Evolutionary conservation across 2,888 invertebrate species (phyloP).

Genomic region (Mimas tiliae): DNA sequence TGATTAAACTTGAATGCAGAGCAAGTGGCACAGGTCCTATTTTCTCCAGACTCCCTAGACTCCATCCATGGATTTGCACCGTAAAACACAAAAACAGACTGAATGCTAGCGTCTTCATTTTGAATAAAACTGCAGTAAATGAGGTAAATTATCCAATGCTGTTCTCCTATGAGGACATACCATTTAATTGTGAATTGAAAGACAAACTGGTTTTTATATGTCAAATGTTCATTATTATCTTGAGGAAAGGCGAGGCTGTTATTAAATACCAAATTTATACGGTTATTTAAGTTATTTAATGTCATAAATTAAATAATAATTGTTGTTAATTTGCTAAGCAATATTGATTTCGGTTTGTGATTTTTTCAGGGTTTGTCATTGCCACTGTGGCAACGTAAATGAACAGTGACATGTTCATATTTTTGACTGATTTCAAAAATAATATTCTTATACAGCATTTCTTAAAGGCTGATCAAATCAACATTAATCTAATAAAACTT

Average conservation of each 20-base stretch:
- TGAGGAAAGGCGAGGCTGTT: slow-evolving; percentile 9
- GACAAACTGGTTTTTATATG: background rate
- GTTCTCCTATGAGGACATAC: slow-evolving; percentile 14
- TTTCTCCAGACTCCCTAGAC: slow-evolving; percentile 65
- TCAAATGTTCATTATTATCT: slow-evolving; percentile 17
- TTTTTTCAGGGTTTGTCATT: background rate
- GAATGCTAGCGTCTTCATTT: slow-evolving; percentile 37
- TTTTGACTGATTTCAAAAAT: too few species aligned
- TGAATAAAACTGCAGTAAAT: slow-evolving; percentile 1
- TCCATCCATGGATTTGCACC: slow-evolving; percentile 45
- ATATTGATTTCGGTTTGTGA: background rate
- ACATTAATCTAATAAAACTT: too few species aligned
- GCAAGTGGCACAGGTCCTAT: slow-evolving; percentile 70
- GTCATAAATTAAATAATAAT: background rate
- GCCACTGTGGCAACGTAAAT: too few species aligned
- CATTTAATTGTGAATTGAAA: background rate
- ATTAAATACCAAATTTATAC: background rate
- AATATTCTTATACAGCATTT: too few species aligned
- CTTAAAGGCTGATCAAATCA: too few species aligned
- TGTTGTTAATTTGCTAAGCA: background rate
- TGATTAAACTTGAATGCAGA: slow-evolving; percentile 61
- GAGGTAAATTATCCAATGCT: slow-evolving; percentile 2
- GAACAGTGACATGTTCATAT: too few species aligned
- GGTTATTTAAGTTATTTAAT: background rate
- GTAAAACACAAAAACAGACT: slow-evolving; percentile 44